Base-by-base conservation (phyloP, 30 jellyfish, hydroid and myxozoan genomes). In the Sanderia malayensis region DNA sequence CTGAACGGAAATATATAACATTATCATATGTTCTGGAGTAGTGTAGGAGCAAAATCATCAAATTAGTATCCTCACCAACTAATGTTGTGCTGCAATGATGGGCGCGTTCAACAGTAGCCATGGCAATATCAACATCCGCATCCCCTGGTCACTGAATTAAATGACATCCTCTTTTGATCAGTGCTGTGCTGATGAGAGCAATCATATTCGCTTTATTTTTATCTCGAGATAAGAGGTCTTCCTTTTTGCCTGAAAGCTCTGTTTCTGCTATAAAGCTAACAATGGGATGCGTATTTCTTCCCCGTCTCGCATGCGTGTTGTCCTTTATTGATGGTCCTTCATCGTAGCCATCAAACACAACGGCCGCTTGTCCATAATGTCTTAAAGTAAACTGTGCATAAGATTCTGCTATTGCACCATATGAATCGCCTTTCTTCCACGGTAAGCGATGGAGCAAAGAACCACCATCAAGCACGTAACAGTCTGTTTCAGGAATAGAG, bases 391-490 rank as follows among this genome's bases (percentile, higher is more conserved):
- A 49, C 64, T 49, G 64, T 49, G 64, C 64, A 49, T 49, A 49
- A 49, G 64, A 49, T 49, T 49, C 64, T 49, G 64, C 64, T 49
- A 49, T 49, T 49, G 64, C 64, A 49, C 64, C 64, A 49, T 49
- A 49, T 49, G 64, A 49, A 24, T 49, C 64, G 18, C 64, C 64
- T 49, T 49, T 49, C 64, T 49, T 49, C 64, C 64, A 49, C 64
- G 23, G 27, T 49, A 49, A 49, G 64, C 64, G 64, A 49, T 49
- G 79, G 44, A 66, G 65, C 79, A 66, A 34, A 21, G 79, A 31
- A 21, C 79, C 79, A 31, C 79, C 79, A 66, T 66, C 79, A 66
- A 31, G 79, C 61, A 66, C 79, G 61, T 31, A 66, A 27, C 73
- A 34, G 79, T 44, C 34, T 21, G 65, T 66, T 34, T 66, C 65